These are phyloP conservation scores for Eupithecia insigniata DNA, from an alignment of 2,888 invertebrate species.

Conservation along the genomic window DNA sequence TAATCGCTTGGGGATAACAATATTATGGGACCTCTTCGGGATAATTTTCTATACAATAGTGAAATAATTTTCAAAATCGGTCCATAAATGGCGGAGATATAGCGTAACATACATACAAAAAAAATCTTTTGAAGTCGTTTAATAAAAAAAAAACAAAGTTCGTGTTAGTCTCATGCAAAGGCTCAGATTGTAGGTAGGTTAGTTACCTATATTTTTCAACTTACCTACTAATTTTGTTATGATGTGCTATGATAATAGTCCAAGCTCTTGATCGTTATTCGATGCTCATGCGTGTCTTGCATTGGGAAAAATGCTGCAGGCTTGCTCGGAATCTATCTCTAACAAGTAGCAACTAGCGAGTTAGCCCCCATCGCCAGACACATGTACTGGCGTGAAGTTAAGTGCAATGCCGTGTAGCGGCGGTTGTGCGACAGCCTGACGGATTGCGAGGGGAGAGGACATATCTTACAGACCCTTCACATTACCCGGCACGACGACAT, in stretches of 20 bases:
- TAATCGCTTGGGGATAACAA: no score
- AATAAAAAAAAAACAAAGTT: background rate
- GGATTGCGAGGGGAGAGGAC: constrained; percentile 68
- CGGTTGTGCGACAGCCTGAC: constrained; percentile 72
- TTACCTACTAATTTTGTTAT: background rate
- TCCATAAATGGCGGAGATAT: no score
- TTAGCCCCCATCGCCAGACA: constrained; percentile 72
- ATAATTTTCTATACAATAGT: no score
- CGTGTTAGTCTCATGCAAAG: background rate
- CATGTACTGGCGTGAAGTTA: constrained; percentile 73
- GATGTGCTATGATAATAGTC: background rate
- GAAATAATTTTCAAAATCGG: no score
- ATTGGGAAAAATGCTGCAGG: background rate
- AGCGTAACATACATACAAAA: no score
- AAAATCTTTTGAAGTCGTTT: no score
- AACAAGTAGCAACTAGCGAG: constrained; percentile 73
- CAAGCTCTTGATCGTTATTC: constrained; percentile 1
- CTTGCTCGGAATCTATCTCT: constrained; percentile 63
- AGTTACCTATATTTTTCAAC: background rate
- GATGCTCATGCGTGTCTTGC: background rate
- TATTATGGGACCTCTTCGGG: no score
- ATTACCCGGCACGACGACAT: background rate
- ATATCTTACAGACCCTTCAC: constrained; percentile 48
- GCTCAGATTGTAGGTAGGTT: background rate
- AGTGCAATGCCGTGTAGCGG: constrained; percentile 77